Evolutionary conservation across 1,140 invertebrate genomes (phyloP).

Genomic region (Pseudomyrmex sp.): DNA sequence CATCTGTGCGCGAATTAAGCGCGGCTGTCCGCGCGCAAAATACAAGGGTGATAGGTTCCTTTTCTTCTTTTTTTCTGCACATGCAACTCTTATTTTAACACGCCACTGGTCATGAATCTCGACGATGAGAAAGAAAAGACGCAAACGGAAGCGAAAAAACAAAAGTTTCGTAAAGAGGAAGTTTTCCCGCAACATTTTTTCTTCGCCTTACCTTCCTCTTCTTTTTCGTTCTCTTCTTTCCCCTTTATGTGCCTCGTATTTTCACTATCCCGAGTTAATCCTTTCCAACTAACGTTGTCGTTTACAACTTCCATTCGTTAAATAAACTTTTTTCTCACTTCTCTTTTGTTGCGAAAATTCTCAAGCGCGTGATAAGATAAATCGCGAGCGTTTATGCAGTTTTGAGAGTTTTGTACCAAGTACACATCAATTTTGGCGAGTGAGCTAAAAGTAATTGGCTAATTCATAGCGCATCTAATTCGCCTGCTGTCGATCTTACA

Average conservation of each 20-base stretch:
- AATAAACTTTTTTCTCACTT: neutral
- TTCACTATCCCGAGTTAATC: slow-evolving; percentile 25
- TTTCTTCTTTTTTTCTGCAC: slow-evolving; percentile 7
- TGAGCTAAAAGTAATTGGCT: neutral
- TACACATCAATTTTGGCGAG: neutral
- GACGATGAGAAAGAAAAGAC: neutral
- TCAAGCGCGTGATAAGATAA: slow-evolving; percentile 1
- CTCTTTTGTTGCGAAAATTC: neutral
- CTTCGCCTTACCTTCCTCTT: neutral
- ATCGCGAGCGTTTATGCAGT: neutral
- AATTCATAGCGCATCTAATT: neutral
- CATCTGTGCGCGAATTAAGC: slow-evolving; percentile 29
- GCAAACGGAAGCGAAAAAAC: slow-evolving; percentile 2
- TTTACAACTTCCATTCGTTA: slow-evolving; percentile 20
- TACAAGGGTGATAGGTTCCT: slow-evolving; percentile 11
- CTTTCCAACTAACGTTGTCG: slow-evolving; percentile 2
- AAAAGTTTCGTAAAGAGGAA: slow-evolving; percentile 29
- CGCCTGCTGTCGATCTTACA: neutral
- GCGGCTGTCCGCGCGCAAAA: neutral
- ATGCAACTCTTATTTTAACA: slow-evolving; percentile 36
- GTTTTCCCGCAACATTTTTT: slow-evolving; percentile 11
- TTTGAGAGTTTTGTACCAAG: neutral
- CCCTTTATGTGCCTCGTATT: neutral
- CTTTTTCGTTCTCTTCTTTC: neutral
- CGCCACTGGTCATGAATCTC: neutral